Evolutionary conservation across 2,888 invertebrate genomes (phyloP), one percentile per base, ranked within the genome.

Genomic region (Tholera decimalis): DNA sequence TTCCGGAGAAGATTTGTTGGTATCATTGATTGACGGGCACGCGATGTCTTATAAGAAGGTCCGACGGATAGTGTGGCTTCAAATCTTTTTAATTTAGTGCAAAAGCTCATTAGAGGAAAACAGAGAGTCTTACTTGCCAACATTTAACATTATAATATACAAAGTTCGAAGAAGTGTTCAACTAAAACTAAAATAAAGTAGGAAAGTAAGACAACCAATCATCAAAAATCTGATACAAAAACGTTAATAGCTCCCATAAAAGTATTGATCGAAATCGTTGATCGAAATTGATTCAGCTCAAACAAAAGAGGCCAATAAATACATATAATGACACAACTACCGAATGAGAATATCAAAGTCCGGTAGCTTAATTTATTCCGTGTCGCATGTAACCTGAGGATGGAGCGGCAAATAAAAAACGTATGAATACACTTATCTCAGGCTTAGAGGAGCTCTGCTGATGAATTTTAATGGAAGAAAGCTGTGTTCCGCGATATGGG

Each of bases 331-430:
- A 83, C 75, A 72, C 66, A 79, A 80, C 77, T 79, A 78, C 80
- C 80, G 82, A 83, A 80, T 83, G 84, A 83, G 77, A 87, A 88
- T 89, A 91, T 92, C 89, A 87, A 92, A 93, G 83, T 91, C 91
- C 94, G 85, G 94, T 94, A 94, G 94, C 94, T 91, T 94, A 94
- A 94, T 94, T 87, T 93, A 94, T 94, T 90, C 94, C 83, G 88
- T 91, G 92, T 93, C 90, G 86, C 83, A 86, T 83, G 83, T 83
- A 82, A 84, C 83, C 78, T 76, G 81, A 79, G 84, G 88, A 86
- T 66, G 79, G 60, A 73, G 70, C 79, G 62, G 69, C 53, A 67
- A 87, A 88, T 84, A 77, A 77, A 77, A 79, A 80, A 81, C 63
- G 66, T 64, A 83, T 71, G 71, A 73, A 90, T 87, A 88, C 85